Base-by-base conservation (phyloP, 2,888 invertebrate genomes). In the Brachypterus glaber region DNA sequence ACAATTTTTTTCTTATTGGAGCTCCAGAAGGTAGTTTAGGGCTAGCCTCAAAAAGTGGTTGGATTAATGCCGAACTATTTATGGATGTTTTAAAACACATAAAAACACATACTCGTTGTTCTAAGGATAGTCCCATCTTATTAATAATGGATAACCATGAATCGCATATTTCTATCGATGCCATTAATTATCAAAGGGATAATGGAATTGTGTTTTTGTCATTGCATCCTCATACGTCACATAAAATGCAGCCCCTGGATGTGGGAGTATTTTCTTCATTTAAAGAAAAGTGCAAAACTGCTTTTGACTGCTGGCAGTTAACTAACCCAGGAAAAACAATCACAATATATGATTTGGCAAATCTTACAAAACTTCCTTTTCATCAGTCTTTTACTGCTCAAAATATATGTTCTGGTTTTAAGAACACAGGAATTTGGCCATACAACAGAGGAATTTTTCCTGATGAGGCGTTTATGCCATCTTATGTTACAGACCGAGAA, bases 61-160 rank as follows among this genome's bases (percentile, higher is more conserved):
- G 55, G 53, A 50, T 48, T 18, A 57, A 51, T 15, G 5, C 2
- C 4, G 35, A 27, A 17, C 2, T 34, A 8, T 44, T 44, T 29
- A 4, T 32, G 3, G 2, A 27, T 12, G 30, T 36, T 25, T 5
- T 44, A 2, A 12, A 39, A 44, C 16, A 31, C 34, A 36, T n/a
- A n/a, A n/a, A n/a, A n/a, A n/a, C n/a, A n/a, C n/a, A n/a, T n/a
- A n/a, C n/a, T n/a, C n/a, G n/a, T n/a, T n/a, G n/a, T n/a, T n/a
- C n/a, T n/a, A n/a, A n/a, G n/a, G n/a, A n/a, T n/a, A n/a, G n/a
- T n/a, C n/a, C n/a, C n/a, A 47, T 49, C 30, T 39, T 58, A 13
- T 31, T 57, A 13, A 44, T 47, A 27, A 40, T 58, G 41, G 56
- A 59, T 38, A 57, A 57, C 34, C 58, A 58, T 33, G 55, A 57